Percentiles rank a stretch among this genome's conserved stretches.
Evolutionary conservation across 1,140 invertebrate species (phyloP).

Genomic region (Drosophila nikananu): DNA sequence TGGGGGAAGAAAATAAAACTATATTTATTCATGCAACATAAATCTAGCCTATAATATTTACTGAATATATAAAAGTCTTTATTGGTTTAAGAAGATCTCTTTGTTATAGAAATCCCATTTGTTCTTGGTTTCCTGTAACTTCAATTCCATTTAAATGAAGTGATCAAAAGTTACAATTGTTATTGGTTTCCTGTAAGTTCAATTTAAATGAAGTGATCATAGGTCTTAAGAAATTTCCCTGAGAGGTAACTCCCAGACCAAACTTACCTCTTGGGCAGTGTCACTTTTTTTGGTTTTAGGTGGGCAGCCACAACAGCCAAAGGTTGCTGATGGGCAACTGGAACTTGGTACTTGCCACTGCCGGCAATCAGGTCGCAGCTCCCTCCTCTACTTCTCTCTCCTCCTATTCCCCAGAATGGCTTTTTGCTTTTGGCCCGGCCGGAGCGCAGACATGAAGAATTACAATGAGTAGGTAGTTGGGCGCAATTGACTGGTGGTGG

Average conservation of each 20-base stretch:
- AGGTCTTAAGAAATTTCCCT: background rate
- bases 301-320: constrained; percentile 66
- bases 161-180: too few species aligned
- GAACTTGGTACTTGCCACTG: constrained; percentile 66
- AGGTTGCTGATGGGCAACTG: constrained; percentile 77
- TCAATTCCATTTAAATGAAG: background rate
- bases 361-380: constrained; percentile 75
- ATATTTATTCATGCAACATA: too few species aligned
- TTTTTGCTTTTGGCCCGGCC: constrained; percentile 29
- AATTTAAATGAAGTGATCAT: background rate
- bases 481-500: constrained; percentile 70
- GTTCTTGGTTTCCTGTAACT: background rate
- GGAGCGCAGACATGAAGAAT: constrained; percentile 74
- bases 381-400: constrained; percentile 25
- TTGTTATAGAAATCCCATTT: background rate
- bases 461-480: constrained; percentile 83
- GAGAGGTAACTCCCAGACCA: constrained; percentile 1
- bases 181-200: background rate
- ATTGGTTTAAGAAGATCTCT: rapidly evolving
- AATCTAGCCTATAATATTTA: background rate
- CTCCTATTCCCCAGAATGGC: too few species aligned
- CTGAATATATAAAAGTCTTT: background rate
- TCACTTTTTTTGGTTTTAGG: constrained; percentile 32
- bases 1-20: background rate
- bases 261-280: background rate